Evolutionary conservation across 2,113 vertebrate species (phyloP).

Genomic region (Pagrus major): DNA sequence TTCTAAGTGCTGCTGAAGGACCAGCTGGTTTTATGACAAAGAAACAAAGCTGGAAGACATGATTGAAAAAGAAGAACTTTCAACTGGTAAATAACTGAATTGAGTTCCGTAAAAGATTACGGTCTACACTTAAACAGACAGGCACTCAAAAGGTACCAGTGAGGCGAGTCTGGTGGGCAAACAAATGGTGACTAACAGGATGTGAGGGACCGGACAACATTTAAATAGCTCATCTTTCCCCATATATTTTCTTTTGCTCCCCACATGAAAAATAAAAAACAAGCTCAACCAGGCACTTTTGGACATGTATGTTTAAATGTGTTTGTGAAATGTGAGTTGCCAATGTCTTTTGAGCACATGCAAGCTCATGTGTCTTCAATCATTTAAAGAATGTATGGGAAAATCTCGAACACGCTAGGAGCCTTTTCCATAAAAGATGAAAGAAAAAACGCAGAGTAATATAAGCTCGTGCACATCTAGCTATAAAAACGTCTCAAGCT

Average conservation of each 20-base stretch:
- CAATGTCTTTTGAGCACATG: not conserved
- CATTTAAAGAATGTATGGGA: not conserved
- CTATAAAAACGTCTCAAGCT: slow-evolving; percentile 7
- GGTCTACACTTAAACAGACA: not conserved
- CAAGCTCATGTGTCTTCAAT: not conserved
- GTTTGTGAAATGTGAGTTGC: not conserved
- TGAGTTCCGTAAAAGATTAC: not conserved
- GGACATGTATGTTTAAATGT: not conserved
- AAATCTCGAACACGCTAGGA: not conserved
- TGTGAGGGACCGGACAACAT: not conserved
- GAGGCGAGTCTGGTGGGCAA: not conserved
- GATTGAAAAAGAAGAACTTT: not conserved
- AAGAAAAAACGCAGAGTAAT: slow-evolving; percentile 5
- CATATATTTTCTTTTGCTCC: not conserved
- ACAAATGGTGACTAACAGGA: not conserved
- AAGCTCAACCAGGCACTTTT: not conserved
- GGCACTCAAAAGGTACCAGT: not conserved
- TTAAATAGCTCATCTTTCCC: not conserved
- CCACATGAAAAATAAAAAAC: not conserved
- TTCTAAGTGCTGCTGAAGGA: slow-evolving; percentile 60
- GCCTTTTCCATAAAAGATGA: not conserved
- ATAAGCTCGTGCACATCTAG: not conserved
- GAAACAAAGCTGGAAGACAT: slow-evolving; percentile 26
- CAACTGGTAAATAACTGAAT: not conserved
- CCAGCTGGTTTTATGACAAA: not conserved